Conservation (phyloP, 1,140 invertebrate genomes). For the Brachionus asplanchnoidis region DNA sequence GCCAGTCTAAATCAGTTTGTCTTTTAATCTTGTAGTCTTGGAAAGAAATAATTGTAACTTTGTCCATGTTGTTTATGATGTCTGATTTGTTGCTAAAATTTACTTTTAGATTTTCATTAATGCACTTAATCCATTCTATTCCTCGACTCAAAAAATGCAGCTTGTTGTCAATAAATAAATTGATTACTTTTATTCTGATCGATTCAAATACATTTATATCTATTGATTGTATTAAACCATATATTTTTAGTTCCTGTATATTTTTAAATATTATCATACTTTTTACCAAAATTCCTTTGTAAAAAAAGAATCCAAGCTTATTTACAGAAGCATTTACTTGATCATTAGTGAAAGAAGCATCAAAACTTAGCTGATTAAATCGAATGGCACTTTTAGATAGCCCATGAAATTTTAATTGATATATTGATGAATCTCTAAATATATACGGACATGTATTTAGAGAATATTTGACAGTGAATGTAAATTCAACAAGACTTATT, state of each 20-base stretch:
- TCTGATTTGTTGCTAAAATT: background rate
- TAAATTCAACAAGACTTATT: background rate
- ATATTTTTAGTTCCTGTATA: background rate
- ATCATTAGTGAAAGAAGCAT: background rate
- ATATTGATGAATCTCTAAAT: background rate
- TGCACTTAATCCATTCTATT: background rate
- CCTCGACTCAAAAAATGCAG: background rate
- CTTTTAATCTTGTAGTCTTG: no score
- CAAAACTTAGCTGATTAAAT: background rate
- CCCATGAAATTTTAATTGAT: background rate
- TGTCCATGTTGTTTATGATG: background rate
- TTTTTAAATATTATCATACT: background rate
- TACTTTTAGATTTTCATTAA: background rate
- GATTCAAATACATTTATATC: background rate
- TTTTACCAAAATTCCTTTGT: background rate
- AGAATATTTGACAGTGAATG: background rate
- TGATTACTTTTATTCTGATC: background rate
- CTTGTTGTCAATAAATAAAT: background rate
- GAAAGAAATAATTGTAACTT: background rate
- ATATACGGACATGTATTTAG: background rate
- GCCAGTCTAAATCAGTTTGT: background rate
- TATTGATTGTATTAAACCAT: background rate
- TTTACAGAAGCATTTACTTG: background rate
- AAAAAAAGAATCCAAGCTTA: background rate
- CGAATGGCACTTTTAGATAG: background rate